phyloP scores from a whole-genome alignment of 1,140 invertebrate species.

The Drosophila ohnishii region DNA sequence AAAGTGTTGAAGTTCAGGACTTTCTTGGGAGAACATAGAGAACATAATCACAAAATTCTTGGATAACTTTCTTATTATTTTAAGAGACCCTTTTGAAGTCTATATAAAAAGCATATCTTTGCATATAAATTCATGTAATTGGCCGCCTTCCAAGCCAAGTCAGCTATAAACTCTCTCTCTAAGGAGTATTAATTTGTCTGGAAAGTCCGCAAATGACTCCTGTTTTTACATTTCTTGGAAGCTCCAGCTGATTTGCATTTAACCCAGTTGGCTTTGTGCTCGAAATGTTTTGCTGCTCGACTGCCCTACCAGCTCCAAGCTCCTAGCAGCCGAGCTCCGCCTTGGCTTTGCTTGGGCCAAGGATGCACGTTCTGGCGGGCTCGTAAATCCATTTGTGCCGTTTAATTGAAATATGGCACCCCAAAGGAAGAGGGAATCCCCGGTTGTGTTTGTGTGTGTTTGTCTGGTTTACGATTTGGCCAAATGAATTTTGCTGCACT shows the following conservation, averaged over 20 bases:
- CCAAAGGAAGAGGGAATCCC: constrained; percentile 7
- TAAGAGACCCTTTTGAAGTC: neutral
- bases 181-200: constrained; percentile 31
- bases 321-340: neutral
- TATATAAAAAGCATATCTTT: neutral
- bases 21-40: too few species aligned
- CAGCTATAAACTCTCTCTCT: constrained; percentile 3
- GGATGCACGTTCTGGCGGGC: constrained; percentile 34
- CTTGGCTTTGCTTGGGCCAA: constrained; percentile 4
- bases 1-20: too few species aligned
- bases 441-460: constrained; percentile 3
- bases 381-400: constrained; percentile 70
- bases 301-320: neutral
- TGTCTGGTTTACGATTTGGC: constrained; percentile 54
- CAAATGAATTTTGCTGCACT: constrained; percentile 57
- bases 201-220: constrained; percentile 17
- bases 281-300: constrained; percentile 20
- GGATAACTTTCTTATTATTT: neutral
- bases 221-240: constrained; percentile 9
- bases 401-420: constrained; percentile 77
- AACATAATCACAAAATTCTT: too few species aligned
- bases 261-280: constrained; percentile 41
- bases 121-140: neutral
- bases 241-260: constrained; percentile 59
- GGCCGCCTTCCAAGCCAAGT: neutral